Base-by-base conservation (phyloP, 1,140 invertebrate genomes). In the Drosophila auraria region DNA sequence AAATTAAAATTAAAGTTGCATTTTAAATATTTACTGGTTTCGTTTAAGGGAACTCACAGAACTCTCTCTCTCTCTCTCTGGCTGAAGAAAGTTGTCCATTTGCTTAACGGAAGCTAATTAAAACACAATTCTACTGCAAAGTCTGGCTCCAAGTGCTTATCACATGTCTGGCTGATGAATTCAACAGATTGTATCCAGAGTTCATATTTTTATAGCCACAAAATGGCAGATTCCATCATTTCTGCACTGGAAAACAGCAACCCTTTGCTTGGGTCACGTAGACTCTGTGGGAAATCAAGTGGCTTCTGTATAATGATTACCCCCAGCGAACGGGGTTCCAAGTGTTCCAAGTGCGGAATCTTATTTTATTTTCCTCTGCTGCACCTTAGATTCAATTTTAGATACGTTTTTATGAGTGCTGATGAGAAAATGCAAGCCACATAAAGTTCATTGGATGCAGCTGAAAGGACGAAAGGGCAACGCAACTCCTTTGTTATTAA, bases 331-430 rank as follows among this genome's bases (percentile, higher is more conserved):
- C 56, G 53, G 64, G 53, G 61, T 70, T 83, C 65, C 82, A 84
- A 80, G 82, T 61, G 71, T 69, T 82, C 78, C 81, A 83, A 77
- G 81, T 58, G 65, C 81, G 58, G 63, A 60, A 71, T 83, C 58
- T 56, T 75, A 58, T 81, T 73, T 73, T 50, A 73, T 73, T 73
- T 61, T 53, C 65, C 64, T 44, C 44, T 38, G 12, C 70, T 72
- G 50, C 83, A 87, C 72, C 73, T 89, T 65, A 83, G 83, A 87
- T 87, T 87, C 69, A 87, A 87, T 87, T 87, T 87, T 72, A 87
- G 83, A 87, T 87, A 87, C 40, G 57, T 59, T 64, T 79, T 69
- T 81, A 65, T 62, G 82, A 82, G 81, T 70, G 83, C 68, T 89
- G 83, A 66, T 89, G 80, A 89, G 66, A 89, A 78, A 80, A 77